A percentile compares a stretch with the other conserved stretches of the same genome.
These are phyloP conservation scores for Melanerpes aurifrons DNA, from an alignment of 2,113 vertebrate species.

Conservation along the genomic window DNA sequence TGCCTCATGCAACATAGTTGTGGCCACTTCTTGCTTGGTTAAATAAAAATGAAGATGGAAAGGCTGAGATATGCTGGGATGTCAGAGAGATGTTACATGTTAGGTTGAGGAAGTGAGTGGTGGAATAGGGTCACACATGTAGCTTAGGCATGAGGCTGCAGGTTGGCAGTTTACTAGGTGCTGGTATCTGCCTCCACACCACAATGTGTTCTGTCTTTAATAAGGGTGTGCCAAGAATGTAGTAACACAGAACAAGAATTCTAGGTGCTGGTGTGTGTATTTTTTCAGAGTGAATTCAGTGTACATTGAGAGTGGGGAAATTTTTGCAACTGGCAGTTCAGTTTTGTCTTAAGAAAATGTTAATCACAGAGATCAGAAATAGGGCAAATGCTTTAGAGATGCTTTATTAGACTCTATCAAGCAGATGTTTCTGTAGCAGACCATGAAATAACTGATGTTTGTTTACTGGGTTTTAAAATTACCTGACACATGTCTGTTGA, in stretches of 20 bases:
- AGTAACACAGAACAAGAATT: background rate
- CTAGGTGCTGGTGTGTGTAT: background rate
- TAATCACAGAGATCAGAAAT: background rate
- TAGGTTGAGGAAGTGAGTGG: background rate
- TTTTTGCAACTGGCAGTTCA: background rate
- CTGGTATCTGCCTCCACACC: background rate
- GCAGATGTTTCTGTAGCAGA: background rate
- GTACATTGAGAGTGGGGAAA: background rate
- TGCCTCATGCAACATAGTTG: background rate
- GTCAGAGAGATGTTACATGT: rapidly evolving
- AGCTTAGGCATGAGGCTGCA: background rate
- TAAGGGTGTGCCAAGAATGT: background rate
- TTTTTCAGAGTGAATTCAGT: background rate
- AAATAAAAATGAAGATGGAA: background rate
- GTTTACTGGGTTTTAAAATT: background rate
- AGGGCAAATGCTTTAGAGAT: background rate
- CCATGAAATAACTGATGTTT: background rate
- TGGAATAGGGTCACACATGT: background rate
- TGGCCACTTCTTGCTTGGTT: background rate
- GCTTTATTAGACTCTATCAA: background rate
- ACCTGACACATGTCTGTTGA: background rate
- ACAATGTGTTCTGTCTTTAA: background rate
- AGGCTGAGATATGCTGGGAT: background rate
- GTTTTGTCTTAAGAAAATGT: background rate
- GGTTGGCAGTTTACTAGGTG: background rate